Percentiles rank a stretch among this genome's conserved stretches.
These are phyloP conservation scores for Parotia lawesii DNA, from an alignment of 2,113 vertebrate genomes.

Conservation along the genomic window DNA sequence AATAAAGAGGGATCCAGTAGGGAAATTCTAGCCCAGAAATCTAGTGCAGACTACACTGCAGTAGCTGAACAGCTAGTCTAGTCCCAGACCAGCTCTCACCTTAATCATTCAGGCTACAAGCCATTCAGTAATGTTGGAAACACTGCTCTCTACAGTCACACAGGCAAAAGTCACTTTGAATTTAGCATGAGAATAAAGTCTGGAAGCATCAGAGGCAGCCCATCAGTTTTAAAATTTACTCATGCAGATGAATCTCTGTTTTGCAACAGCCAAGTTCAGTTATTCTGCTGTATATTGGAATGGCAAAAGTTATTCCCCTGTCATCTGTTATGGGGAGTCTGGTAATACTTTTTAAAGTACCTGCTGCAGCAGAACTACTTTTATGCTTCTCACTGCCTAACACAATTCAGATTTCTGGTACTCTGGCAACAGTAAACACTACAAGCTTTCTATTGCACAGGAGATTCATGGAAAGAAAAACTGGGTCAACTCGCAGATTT, in stretches of 20 bases:
- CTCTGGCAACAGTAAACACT: background rate
- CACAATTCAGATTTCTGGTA: background rate
- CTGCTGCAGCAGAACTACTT: background rate
- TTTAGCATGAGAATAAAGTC: background rate
- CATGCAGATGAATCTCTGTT: background rate
- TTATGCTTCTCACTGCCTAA: background rate
- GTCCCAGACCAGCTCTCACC: background rate
- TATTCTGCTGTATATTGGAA: background rate
- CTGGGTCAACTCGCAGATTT: background rate
- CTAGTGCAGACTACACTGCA: background rate
- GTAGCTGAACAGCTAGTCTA: background rate
- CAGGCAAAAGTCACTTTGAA: background rate
- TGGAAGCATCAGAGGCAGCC: background rate
- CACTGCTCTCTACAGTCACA: constrained; percentile 25
- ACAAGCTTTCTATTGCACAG: background rate
- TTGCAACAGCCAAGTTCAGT: background rate
- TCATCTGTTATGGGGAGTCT: background rate
- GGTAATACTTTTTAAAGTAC: background rate
- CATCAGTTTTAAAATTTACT: background rate
- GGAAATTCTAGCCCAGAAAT: background rate
- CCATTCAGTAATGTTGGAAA: background rate
- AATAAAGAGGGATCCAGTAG: background rate
- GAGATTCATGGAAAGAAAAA: background rate
- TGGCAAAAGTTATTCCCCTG: background rate
- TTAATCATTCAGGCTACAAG: background rate